A percentile compares a stretch with the other conserved stretches of the same genome.
phyloP scores from a whole-genome alignment of 2,113 vertebrate genomes.

The Pterocles orientalis region DNA sequence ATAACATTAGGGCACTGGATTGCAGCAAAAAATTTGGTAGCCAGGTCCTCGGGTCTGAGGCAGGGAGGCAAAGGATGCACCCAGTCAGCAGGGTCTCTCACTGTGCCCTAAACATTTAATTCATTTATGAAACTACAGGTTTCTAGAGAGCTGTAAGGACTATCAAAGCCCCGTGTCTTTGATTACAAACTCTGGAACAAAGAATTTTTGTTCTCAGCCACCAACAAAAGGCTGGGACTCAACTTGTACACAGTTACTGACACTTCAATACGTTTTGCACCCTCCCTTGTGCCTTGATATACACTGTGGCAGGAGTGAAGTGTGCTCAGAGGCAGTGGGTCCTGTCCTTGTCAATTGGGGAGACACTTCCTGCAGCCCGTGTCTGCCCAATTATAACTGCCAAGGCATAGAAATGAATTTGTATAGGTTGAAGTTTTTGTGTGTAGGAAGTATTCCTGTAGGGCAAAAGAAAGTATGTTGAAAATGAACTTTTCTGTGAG shows the following conservation, averaged over 20 bases:
- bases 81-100: background rate
- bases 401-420: background rate
- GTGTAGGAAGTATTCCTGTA: background rate
- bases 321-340: background rate
- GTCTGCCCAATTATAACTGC: background rate
- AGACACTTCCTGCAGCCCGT: background rate
- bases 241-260: background rate
- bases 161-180: background rate
- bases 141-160: conserved; percentile 11
- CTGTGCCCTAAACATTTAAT: background rate
- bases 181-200: conserved; percentile 15
- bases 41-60: background rate
- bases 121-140: conserved; percentile 45
- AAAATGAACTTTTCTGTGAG: background rate
- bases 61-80: background rate
- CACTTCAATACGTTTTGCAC: conserved; percentile 6
- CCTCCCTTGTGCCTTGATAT: background rate
- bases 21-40: background rate
- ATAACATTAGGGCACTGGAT: background rate
- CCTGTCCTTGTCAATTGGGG: background rate
- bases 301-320: background rate
- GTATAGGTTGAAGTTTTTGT: background rate
- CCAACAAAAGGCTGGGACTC: background rate
- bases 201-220: background rate
- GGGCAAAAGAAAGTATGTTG: background rate